Conservation (phyloP, 2,113 vertebrate species). For the Pachyramphus minor region DNA sequence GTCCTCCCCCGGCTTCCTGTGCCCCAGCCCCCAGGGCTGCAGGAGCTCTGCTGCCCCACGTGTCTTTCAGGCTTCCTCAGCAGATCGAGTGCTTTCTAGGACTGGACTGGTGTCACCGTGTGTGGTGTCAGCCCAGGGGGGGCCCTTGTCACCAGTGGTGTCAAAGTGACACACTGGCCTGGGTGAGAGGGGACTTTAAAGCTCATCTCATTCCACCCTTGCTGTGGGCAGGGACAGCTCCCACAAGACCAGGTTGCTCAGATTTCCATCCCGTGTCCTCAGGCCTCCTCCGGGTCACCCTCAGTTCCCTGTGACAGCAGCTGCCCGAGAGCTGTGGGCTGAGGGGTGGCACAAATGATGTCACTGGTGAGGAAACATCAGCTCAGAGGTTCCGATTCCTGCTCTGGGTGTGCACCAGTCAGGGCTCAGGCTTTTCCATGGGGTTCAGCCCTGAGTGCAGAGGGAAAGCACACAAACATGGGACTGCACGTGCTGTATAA, state of each 20-base stretch:
- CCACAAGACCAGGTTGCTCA: neutral
- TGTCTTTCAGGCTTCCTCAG: neutral
- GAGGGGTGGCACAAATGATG: neutral
- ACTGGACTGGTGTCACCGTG: neutral
- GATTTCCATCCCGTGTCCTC: neutral
- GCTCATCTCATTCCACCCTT: neutral
- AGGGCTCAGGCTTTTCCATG: neutral
- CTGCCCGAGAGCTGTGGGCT: neutral
- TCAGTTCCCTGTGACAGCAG: neutral
- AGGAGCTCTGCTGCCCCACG: neutral
- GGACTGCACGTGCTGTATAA: rapidly evolving
- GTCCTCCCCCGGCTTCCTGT: neutral
- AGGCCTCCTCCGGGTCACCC: neutral
- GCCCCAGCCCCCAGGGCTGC: neutral
- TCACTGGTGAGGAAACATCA: neutral
- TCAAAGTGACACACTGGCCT: neutral
- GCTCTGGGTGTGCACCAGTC: neutral
- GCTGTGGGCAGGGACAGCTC: neutral
- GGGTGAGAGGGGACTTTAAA: neutral
- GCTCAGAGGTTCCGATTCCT: neutral
- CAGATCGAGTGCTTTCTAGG: neutral
- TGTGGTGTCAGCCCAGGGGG: neutral
- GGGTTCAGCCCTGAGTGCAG: neutral
- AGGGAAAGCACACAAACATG: rapidly evolving
- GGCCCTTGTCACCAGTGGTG: rapidly evolving